Base-by-base conservation (phyloP, 2,113 vertebrate genomes). In the Pyxicephalus adspersus region DNA sequence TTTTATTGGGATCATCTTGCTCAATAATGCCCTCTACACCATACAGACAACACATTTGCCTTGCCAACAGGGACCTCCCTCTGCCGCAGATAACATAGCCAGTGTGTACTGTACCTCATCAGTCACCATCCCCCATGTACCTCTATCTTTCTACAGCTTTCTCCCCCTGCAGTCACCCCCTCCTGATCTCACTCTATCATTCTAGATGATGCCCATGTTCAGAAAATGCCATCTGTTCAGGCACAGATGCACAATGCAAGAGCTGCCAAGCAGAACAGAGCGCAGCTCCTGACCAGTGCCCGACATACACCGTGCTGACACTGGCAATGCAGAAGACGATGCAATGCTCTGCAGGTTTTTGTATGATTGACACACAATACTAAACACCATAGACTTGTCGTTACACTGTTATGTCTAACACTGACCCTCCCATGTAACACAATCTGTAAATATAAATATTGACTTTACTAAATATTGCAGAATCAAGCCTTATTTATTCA, bases 141-240 rank as follows among this genome's bases (percentile, higher is more conserved):
- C 63, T 78, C 76, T 15, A 55, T 78, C 64, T 78, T 26, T 55
- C 54, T 70, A 70, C 70, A 67, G 77, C 17, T 80, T 20, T 54
- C 50, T 61, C 55, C 57, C 16, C 31, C 54, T 34, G 29, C 26
- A 20, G 70, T 64, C 50, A 34, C 66, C 57, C 54, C 58, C 68
- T 73, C 78, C 68, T 29, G 9, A 77, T 51, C 55, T 52, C 57
- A 23, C 55, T 71, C 38, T 52, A 73, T 64, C 50, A 83, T 76
- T 81, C 77, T 80, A 81, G 85, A 84, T 86, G 0, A 15, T 83
- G 84, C 58, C 67, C 81, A 31, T 16, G 74, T 68, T 86, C 88
- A 61, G 31, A 83, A 5, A 0, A 64, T 72, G 68, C 90, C 90
- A 87, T 61, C 91, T 91, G 90, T 83, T 90, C 85, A 83, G 29